Conservation (phyloP, 2,888 invertebrate genomes). For the Andrena flavipes region DNA sequence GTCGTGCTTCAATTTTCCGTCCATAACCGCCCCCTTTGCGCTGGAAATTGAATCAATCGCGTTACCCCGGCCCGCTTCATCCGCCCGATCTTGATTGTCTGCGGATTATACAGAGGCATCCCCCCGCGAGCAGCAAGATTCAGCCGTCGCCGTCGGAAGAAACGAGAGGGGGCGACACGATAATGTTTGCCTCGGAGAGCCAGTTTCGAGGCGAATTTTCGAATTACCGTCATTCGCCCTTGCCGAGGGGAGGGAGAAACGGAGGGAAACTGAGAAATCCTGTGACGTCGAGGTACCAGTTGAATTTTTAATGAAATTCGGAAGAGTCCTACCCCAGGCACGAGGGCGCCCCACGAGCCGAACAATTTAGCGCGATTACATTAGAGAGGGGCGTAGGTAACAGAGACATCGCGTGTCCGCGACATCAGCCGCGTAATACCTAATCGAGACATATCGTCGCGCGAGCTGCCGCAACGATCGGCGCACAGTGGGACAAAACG, state of each 20-base stretch:
- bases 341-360: neutral
- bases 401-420: slow-evolving; percentile 15
- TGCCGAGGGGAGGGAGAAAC: too few relatives aligned
- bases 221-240: neutral
- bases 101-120: slow-evolving; percentile 49
- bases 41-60: slow-evolving; percentile 60
- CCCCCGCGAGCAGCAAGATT: slow-evolving; percentile 27
- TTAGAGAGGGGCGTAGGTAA: too few relatives aligned
- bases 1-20: slow-evolving; percentile 48
- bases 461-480: neutral
- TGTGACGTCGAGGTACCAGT: neutral
- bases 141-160: slow-evolving; percentile 8
- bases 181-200: slow-evolving; percentile 14
- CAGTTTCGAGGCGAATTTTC: slow-evolving; percentile 1
- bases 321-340: neutral
- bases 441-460: slow-evolving; percentile 3
- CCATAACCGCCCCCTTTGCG: slow-evolving; percentile 46
- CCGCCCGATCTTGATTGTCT: slow-evolving; percentile 55
- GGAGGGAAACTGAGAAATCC: neutral
- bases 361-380: slow-evolving; percentile 12
- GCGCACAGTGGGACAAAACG: neutral
- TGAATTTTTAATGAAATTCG: slow-evolving; percentile 6
- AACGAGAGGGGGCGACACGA: neutral
- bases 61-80: slow-evolving; percentile 39
- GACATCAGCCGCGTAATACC: neutral